Conservation (phyloP, 2,888 invertebrate genomes). For the Watsonalla cultraria region DNA sequence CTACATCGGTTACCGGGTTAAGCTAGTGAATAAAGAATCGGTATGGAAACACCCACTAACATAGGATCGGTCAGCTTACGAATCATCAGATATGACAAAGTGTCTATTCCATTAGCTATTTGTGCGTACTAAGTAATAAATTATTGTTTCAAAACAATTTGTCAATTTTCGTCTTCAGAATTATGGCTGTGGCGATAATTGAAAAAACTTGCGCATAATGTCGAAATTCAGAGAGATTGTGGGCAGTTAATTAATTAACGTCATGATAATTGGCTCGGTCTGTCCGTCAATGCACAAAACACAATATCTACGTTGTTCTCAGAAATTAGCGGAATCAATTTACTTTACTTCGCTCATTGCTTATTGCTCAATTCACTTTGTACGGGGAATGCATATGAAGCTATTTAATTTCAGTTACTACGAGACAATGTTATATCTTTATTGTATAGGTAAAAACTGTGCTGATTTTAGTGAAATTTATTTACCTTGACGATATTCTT, state of each 20-base stretch:
- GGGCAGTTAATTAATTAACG: conserved; percentile 19
- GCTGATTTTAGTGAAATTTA: too few relatives aligned
- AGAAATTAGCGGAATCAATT: conserved; percentile 59
- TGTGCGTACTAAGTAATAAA: too few relatives aligned
- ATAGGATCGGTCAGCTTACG: too few relatives aligned
- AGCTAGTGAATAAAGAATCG: too few relatives aligned
- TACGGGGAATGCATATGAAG: conserved; percentile 28
- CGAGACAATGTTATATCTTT: too few relatives aligned
- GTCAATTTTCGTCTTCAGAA: not conserved
- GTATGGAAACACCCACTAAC: too few relatives aligned
- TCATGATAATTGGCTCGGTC: conserved; percentile 28
- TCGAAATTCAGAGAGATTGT: conserved; percentile 2
- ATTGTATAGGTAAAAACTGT: too few relatives aligned
- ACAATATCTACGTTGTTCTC: conserved; percentile 51
- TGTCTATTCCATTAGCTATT: too few relatives aligned
- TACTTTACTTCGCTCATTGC: conserved; percentile 43
- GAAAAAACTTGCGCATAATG: not conserved
- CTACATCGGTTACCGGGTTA: too few relatives aligned
- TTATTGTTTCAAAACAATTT: not conserved
- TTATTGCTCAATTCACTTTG: conserved; percentile 43
- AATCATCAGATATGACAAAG: too few relatives aligned
- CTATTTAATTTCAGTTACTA: not conserved
- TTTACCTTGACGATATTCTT: too few relatives aligned
- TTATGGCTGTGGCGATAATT: not conserved
- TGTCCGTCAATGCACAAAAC: conserved; percentile 22